These are phyloP conservation scores for Drosophila repleta DNA, from an alignment of 1,140 invertebrate genomes.

Conservation along the genomic window DNA sequence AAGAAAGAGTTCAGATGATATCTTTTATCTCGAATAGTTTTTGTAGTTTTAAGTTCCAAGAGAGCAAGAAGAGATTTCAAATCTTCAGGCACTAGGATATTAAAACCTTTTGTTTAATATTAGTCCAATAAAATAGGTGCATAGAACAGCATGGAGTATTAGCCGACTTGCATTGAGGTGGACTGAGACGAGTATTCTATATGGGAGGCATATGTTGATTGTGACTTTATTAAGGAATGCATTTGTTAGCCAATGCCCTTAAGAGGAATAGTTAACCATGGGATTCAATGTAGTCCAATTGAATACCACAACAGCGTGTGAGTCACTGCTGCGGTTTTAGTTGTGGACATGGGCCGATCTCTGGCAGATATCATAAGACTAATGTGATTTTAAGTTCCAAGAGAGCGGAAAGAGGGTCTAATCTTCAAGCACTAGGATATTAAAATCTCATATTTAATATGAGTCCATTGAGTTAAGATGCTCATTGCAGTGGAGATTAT, in stretches of 20 bases:
- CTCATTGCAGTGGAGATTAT: constrained; percentile 10
- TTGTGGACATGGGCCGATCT: constrained; percentile 34
- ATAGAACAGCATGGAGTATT: constrained; percentile 3
- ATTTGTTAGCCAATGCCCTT: constrained; percentile 66
- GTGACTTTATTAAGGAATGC: constrained; percentile 67
- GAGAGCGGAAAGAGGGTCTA: constrained; percentile 38
- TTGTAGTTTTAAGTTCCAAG: constrained; percentile 59
- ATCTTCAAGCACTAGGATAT: constrained; percentile 55
- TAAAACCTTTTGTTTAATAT: constrained; percentile 37
- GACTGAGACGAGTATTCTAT: constrained; percentile 9
- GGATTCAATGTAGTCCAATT: constrained; percentile 51
- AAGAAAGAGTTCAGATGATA: too few relatives aligned
- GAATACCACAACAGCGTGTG: constrained; percentile 50
- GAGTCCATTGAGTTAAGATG: constrained; percentile 34
- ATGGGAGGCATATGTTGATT: constrained; percentile 8
- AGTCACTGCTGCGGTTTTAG: constrained; percentile 54
- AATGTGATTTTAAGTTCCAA: constrained; percentile 55
- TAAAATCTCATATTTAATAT: constrained; percentile 48
- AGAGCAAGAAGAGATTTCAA: constrained; percentile 42
- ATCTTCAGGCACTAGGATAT: constrained; percentile 62
- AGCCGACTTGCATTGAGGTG: constrained; percentile 30
- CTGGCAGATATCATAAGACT: too few relatives aligned
- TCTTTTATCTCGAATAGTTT: neutral
- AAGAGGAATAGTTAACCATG: constrained; percentile 66
- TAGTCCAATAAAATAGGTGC: constrained; percentile 29